Evolutionary conservation across 2,113 vertebrate species (phyloP).

Genomic region (Circaetus cinerascens): DNA sequence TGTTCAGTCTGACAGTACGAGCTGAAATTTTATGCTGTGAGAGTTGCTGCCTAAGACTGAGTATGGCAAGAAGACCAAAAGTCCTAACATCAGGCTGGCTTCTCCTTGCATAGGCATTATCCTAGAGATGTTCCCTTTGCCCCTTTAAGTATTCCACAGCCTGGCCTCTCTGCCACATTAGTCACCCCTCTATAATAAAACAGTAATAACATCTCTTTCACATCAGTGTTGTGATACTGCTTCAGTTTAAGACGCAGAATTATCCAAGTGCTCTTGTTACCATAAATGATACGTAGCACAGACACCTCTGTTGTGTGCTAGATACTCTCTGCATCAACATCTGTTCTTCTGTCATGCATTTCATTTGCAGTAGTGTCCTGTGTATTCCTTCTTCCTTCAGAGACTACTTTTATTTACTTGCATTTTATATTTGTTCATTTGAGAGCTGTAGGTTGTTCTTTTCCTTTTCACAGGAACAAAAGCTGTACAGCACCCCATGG

Average conservation of each 20-base stretch:
- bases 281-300: neutral
- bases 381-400: neutral
- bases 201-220: neutral
- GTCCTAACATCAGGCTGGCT: fast-evolving
- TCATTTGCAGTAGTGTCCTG: neutral
- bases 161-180: neutral
- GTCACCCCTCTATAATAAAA: neutral
- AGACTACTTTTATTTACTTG: neutral
- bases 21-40: neutral
- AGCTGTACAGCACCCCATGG: neutral
- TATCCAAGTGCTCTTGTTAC: neutral
- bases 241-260: neutral
- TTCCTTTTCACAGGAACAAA: neutral
- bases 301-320: neutral
- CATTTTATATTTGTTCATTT: neutral
- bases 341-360: neutral
- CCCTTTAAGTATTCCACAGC: neutral
- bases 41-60: neutral
- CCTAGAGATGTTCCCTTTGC: neutral
- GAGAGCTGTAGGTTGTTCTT: neutral
- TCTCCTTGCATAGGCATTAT: neutral
- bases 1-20: neutral
- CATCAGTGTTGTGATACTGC: neutral
- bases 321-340: neutral
- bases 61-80: neutral